Percentiles rank a stretch among this genome's conserved stretches.
Evolutionary conservation across 2,888 invertebrate genomes (phyloP).

Genomic region (Synergus gifuensis): DNA sequence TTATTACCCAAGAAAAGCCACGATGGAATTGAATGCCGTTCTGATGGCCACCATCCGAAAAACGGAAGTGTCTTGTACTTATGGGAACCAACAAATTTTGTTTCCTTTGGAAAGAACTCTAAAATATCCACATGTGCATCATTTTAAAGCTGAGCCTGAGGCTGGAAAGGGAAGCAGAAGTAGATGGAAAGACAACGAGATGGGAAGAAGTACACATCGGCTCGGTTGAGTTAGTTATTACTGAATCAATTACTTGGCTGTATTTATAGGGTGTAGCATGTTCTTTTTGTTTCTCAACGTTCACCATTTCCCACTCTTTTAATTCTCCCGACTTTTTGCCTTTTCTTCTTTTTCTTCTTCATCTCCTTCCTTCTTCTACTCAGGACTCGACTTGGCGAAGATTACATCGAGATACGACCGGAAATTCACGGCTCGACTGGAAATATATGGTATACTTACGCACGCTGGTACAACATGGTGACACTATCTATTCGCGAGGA

Average conservation of each 20-base stretch:
- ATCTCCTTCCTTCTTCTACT: constrained; percentile 32
- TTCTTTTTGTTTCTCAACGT: constrained; percentile 62
- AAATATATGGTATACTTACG: constrained; percentile 62
- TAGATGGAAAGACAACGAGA: constrained; percentile 54
- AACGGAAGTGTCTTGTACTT: constrained; percentile 18
- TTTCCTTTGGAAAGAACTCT: neutral
- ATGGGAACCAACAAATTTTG: constrained; percentile 8
- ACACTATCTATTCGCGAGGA: constrained; percentile 36
- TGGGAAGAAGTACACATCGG: constrained; percentile 46
- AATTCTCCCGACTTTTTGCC: constrained; percentile 32
- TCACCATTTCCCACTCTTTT: constrained; percentile 50
- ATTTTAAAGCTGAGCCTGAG: neutral
- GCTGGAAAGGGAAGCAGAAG: constrained; percentile 41
- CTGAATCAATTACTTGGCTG: constrained; percentile 75
- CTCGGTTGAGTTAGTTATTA: constrained; percentile 75
- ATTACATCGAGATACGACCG: constrained; percentile 70
- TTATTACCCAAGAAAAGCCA: constrained; percentile 71
- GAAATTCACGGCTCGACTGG: constrained; percentile 69
- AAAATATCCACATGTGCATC: no score
- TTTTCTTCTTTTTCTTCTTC: constrained; percentile 46
- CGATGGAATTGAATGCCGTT: constrained; percentile 48
- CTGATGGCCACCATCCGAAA: constrained; percentile 7
- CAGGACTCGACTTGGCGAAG: constrained; percentile 55
- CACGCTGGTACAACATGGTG: constrained; percentile 34
- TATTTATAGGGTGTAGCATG: constrained; percentile 74